Conservation (phyloP, 2,113 vertebrate species). For the Riparia riparia region DNA sequence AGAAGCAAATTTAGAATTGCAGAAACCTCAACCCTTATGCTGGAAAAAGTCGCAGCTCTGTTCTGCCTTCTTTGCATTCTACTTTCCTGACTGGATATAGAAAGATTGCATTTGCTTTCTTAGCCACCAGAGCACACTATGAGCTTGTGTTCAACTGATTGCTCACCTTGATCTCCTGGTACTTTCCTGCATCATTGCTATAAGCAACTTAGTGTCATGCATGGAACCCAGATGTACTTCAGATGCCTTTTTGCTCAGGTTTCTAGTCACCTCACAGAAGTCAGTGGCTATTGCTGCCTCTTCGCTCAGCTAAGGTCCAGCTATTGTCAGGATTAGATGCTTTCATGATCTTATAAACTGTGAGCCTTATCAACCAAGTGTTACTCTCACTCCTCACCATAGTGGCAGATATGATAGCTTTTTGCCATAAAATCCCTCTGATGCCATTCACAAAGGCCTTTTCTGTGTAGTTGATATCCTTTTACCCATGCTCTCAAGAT, state of each 20-base stretch:
- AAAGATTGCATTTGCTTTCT: slow-evolving; percentile 37
- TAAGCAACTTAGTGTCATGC: background rate
- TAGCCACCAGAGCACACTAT: slow-evolving; percentile 48
- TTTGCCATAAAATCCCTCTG: background rate
- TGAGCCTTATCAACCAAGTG: background rate
- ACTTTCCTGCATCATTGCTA: background rate
- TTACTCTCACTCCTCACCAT: background rate
- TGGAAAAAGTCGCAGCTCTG: background rate
- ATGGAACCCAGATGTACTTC: background rate
- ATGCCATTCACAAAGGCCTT: background rate
- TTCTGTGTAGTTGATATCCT: background rate
- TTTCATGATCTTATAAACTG: background rate
- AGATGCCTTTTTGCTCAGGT: background rate
- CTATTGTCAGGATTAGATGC: background rate
- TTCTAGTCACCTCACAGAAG: background rate
- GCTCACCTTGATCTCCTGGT: background rate
- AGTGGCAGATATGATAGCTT: background rate
- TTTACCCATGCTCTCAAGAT: background rate
- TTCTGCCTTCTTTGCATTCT: background rate
- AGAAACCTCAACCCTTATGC: background rate
- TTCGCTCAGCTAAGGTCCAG: background rate
- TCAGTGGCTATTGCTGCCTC: background rate
- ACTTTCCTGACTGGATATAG: background rate
- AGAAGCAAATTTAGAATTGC: background rate
- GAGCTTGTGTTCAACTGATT: slow-evolving; percentile 13